A percentile compares a stretch with the other conserved stretches of the same genome.
phyloP scores from a whole-genome alignment of 2,888 invertebrate genomes.

The Pegoplata infirma region DNA sequence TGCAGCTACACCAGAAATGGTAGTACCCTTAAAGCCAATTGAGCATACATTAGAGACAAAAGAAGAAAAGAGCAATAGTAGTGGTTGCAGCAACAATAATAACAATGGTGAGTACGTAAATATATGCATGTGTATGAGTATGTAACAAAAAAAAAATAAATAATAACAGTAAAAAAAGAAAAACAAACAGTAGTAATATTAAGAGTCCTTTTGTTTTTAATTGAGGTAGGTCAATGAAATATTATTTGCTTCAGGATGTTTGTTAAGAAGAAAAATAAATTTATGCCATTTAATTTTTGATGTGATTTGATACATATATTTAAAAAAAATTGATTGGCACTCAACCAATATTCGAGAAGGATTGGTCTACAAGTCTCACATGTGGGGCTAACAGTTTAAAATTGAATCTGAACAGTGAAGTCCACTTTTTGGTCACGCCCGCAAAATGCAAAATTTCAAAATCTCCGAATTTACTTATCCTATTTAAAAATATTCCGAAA shows the following conservation, averaged over 20 bases:
- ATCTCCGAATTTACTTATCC: too few species aligned
- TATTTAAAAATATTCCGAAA: too few species aligned
- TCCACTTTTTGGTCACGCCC: too few species aligned
- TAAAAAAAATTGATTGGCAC: too few species aligned
- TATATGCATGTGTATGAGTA: background rate
- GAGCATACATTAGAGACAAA: constrained; percentile 32
- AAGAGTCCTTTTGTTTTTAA: constrained; percentile 43
- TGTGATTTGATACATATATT: too few species aligned
- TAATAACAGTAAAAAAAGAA: constrained; percentile 14
- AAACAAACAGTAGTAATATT: constrained; percentile 34
- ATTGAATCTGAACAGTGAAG: too few species aligned
- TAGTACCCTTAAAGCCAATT: constrained; percentile 22
- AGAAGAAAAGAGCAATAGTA: constrained; percentile 41
- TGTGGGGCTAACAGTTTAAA: too few species aligned
- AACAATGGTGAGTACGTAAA: constrained; percentile 49
- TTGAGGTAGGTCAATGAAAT: constrained; percentile 58
- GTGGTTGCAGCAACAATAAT: constrained; percentile 9
- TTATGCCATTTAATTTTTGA: background rate
- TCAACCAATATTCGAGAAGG: too few species aligned
- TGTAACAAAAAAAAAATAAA: background rate
- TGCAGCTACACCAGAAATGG: background rate
- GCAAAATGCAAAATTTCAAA: too few species aligned
- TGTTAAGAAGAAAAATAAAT: background rate
- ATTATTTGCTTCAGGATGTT: background rate
- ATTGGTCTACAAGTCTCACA: too few species aligned